Evolutionary conservation across 2,113 vertebrate genomes (phyloP).

Genomic region (Lepus timidus): DNA sequence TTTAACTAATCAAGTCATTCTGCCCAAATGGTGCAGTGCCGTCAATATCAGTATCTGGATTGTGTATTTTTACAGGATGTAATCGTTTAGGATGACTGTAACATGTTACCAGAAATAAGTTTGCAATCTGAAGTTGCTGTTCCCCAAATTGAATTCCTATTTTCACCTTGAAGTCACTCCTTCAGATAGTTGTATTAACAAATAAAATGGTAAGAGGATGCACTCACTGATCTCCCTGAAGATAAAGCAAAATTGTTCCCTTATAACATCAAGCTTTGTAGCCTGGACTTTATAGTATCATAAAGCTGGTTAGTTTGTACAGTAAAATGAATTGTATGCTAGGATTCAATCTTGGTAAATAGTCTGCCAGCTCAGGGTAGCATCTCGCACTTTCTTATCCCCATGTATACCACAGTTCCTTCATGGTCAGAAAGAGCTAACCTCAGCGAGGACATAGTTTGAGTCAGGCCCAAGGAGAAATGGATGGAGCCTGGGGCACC

Average conservation of each 20-base stretch:
- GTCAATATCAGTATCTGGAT: conserved; percentile 77
- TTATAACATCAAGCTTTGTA: conserved; percentile 40
- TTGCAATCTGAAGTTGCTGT: conserved; percentile 73
- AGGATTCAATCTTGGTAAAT: neutral
- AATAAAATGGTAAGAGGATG: conserved; percentile 20
- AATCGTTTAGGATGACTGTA: conserved; percentile 76
- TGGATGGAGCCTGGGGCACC: neutral
- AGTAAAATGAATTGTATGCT: neutral
- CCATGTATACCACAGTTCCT: neutral
- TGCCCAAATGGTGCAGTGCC: conserved; percentile 73
- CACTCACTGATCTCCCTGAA: neutral
- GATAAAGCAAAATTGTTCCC: conserved; percentile 21
- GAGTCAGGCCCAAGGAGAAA: neutral
- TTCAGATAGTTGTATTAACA: conserved; percentile 60
- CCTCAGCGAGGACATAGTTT: neutral
- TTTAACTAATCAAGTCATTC: conserved; percentile 78
- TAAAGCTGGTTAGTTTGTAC: conserved; percentile 16
- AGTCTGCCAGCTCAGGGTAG: neutral
- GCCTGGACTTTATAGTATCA: conserved; percentile 2
- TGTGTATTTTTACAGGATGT: conserved; percentile 81
- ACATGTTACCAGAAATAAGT: conserved; percentile 68
- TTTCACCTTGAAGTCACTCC: neutral
- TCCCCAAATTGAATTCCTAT: conserved; percentile 71
- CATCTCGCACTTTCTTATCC: neutral
- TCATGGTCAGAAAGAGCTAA: neutral